phyloP scores from a whole-genome alignment of 2,888 invertebrate species.

The Apotomis capreana region DNA sequence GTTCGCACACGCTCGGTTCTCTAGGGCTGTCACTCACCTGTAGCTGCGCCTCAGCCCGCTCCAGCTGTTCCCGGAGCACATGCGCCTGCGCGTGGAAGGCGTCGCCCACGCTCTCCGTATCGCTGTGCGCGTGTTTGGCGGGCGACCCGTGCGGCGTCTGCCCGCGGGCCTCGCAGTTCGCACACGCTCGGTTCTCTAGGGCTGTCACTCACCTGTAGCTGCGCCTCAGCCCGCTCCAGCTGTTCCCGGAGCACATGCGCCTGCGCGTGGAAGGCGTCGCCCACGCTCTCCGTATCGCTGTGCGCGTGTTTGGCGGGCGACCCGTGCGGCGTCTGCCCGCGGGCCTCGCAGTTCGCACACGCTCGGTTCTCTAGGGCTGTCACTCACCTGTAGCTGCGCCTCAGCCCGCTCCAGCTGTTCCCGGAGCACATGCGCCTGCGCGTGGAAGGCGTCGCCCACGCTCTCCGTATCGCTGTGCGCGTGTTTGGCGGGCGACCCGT shows the following conservation, averaged over 20 bases:
- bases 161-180: conserved; percentile 66
- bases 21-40: conserved; percentile 62
- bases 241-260: too few relatives aligned
- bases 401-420: too few relatives aligned
- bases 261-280: neutral
- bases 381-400: too few relatives aligned
- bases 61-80: conserved; percentile 84
- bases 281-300: neutral
- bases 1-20: conserved; percentile 64
- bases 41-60: conserved; percentile 85
- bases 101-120: conserved; percentile 69
- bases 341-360: too few relatives aligned
- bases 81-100: conserved; percentile 62
- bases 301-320: too few relatives aligned
- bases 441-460: neutral
- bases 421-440: too few relatives aligned
- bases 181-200: conserved; percentile 67
- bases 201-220: conserved; percentile 60
- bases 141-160: conserved; percentile 62
- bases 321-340: too few relatives aligned
- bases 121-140: conserved; percentile 54
- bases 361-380: neutral
- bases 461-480: neutral
- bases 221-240: too few relatives aligned
- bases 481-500: too few relatives aligned